Evolutionary conservation across 2,797 vertebrate genomes (phyloP).

Genomic region (Lithobates sylvaticus): DNA sequence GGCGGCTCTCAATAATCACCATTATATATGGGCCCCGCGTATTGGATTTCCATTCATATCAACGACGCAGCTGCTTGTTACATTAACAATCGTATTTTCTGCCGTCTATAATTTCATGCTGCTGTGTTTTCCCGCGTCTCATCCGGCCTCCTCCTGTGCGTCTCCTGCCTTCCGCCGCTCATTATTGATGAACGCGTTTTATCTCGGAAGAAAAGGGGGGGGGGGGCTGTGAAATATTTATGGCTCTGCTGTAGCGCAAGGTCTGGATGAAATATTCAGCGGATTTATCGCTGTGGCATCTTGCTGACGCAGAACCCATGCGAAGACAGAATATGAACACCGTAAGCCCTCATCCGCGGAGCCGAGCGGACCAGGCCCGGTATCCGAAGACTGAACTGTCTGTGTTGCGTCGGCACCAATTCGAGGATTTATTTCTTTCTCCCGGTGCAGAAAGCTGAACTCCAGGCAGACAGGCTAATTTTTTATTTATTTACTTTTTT

Average conservation of each 20-base stretch:
- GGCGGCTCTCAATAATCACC: no score
- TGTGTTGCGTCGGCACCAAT: no score
- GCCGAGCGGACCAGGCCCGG: no score
- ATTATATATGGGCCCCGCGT: background rate
- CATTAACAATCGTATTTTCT: background rate
- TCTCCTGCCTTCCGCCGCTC: background rate
- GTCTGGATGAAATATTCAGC: slow-evolving; percentile 14
- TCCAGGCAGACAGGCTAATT: no score
- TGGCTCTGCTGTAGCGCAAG: background rate
- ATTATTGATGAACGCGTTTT: slow-evolving; percentile 20
- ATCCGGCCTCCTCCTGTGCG: background rate
- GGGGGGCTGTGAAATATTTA: slow-evolving; percentile 14
- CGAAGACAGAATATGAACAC: no score
- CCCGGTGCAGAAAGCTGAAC: no score
- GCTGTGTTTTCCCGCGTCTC: background rate
- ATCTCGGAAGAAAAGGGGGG: background rate
- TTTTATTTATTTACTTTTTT: no score
- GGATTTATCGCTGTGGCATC: slow-evolving; percentile 1
- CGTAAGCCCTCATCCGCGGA: no score
- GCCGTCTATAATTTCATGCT: background rate
- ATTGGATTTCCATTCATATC: background rate
- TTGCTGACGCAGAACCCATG: background rate
- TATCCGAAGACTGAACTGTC: no score
- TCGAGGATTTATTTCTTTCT: no score
- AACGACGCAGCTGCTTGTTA: background rate